Evolutionary conservation across 2,113 vertebrate genomes (phyloP).

Genomic region (Diglossa brunneiventris): DNA sequence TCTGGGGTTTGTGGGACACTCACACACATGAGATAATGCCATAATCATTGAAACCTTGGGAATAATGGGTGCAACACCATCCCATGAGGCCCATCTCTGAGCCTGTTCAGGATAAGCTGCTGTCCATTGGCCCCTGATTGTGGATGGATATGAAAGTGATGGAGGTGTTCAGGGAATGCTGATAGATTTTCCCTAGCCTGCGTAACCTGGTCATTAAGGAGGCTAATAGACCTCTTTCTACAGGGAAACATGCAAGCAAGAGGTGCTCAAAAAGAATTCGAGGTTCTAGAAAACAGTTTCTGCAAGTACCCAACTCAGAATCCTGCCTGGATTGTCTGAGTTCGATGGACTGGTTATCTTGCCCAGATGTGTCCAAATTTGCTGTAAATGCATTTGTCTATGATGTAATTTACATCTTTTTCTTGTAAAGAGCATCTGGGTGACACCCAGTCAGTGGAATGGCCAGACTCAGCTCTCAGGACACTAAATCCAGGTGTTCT

Average conservation of each 20-base stretch:
- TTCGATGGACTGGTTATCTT: slow-evolving; percentile 70
- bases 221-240: slow-evolving; percentile 80
- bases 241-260: slow-evolving; percentile 94
- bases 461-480: slow-evolving; percentile 1
- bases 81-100: not conserved
- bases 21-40: rapidly evolving
- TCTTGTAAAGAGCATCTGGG: not conserved
- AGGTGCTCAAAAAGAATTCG: slow-evolving; percentile 84
- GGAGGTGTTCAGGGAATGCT: not conserved
- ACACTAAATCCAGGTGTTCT: slow-evolving; percentile 74
- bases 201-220: slow-evolving; percentile 27
- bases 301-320: slow-evolving; percentile 87
- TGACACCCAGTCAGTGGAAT: slow-evolving; percentile 67
- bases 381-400: not conserved
- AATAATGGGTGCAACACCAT: not conserved
- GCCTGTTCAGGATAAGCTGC: not conserved
- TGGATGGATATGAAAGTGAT: not conserved
- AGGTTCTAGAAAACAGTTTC: slow-evolving; percentile 86
- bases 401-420: not conserved
- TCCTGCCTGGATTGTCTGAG: slow-evolving; percentile 42
- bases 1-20: not conserved
- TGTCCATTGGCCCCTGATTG: not conserved
- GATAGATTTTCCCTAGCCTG: not conserved
- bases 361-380: not conserved
- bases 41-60: not conserved